Percentiles rank a stretch among this genome's conserved stretches.
Evolutionary conservation across 2,888 invertebrate genomes (phyloP).

Genomic region (Myopa tessellatipennis): DNA sequence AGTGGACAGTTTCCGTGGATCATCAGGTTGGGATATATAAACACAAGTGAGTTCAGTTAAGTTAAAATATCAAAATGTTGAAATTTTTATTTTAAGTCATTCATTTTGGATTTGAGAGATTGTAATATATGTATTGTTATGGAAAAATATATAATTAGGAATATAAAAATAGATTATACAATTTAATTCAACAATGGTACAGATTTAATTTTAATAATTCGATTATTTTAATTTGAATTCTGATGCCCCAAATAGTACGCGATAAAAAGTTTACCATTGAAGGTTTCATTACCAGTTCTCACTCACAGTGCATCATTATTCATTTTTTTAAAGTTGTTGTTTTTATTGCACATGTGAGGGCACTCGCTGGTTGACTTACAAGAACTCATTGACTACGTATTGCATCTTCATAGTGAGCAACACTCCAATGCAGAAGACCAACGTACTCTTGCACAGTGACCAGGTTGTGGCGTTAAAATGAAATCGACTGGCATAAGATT

Average conservation of each 20-base stretch:
- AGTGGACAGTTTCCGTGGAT: conserved; percentile 74
- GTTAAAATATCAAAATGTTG: not conserved
- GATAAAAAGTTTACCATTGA: too few relatives aligned
- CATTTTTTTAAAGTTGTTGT: not conserved
- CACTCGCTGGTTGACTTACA: conserved; percentile 42
- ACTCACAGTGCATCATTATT: too few relatives aligned
- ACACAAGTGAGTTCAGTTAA: conserved; percentile 60
- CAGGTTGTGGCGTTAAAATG: conserved; percentile 46
- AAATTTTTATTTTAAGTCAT: conserved; percentile 15
- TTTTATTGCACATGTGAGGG: not conserved
- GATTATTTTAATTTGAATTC: too few relatives aligned
- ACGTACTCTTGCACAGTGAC: conserved; percentile 52
- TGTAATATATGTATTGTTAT: too few relatives aligned
- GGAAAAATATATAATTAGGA: too few relatives aligned
- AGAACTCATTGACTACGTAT: conserved; percentile 52
- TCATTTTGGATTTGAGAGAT: too few relatives aligned
- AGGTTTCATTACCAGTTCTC: too few relatives aligned
- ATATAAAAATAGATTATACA: too few relatives aligned
- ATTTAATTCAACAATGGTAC: too few relatives aligned
- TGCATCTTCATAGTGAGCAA: conserved; percentile 54
- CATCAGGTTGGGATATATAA: conserved; percentile 68
- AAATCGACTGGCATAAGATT: conserved; percentile 36
- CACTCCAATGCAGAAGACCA: conserved; percentile 56
- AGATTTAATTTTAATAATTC: too few relatives aligned
- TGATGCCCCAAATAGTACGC: too few relatives aligned